Base-by-base conservation (phyloP, 2,797 vertebrate species). In the Girardinus metallicus region DNA sequence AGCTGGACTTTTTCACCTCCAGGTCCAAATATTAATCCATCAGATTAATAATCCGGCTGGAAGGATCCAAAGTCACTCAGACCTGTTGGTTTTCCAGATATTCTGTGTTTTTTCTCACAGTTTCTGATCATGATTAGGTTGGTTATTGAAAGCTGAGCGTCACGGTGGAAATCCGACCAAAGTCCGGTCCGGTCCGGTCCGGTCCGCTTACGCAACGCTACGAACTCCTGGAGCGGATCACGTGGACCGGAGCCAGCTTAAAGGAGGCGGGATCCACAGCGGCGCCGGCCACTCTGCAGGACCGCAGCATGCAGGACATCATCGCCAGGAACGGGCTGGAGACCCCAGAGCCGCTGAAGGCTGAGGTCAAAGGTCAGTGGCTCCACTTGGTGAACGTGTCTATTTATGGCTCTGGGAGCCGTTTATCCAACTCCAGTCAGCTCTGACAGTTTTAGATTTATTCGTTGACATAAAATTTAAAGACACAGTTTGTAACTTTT, bases 261-360 rank as follows among this genome's bases (percentile, higher is more conserved):
- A 80, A 66, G 16, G 3, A 4, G 23, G 57, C 39, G 6, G 23
- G n/a, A n/a, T 12, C 55, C 57, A 31, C n/a, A 31, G 26, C 43
- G 0, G 21, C 49, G 80, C 49, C 7, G 4, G 12, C 68, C 41
- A 81, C 39, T 66, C 6, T 46, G 64, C 83, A 73, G 77, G 78
- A 83, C 34, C 1, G 4, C 15, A 75, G 74, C 78, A 96, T 96
- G 96, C 88, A 93, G 80, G 73, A 90, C 0, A 82, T 95, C 36
- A 92, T 94, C 12, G 80, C 76, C 5, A 88, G 80, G 60, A 96
- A 96, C 11, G 94, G 92, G 23, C 13, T 26, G 0, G 95, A 96
- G 60, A 94, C 95, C 4, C 91, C 93, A 0, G 94, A 95, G 29
- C 94, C 95, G 1, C 80, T 95, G n/a, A 88, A 84, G 75, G 91